A percentile compares a stretch with the other conserved stretches of the same genome.
Conservation (phyloP, 2,888 invertebrate species). For the Eremobia ochroleuca region DNA sequence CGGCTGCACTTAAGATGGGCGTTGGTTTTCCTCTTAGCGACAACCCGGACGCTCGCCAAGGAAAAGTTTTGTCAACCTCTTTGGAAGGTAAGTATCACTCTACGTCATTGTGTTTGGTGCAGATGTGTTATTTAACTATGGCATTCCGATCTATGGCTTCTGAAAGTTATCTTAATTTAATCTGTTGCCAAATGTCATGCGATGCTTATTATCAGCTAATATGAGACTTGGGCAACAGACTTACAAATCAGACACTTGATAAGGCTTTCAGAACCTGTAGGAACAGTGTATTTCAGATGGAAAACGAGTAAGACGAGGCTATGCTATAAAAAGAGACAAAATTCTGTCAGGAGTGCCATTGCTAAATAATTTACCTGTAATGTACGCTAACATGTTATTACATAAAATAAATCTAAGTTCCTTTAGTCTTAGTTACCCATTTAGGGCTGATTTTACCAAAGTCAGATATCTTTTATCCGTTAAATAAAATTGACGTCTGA, state of each 20-base stretch:
- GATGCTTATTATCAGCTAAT: not conserved
- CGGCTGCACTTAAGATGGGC: conserved; percentile 96
- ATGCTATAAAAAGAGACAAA: not conserved
- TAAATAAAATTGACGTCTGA: too few species aligned
- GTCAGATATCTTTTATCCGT: too few species aligned
- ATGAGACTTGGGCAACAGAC: too few species aligned
- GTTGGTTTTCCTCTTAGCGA: conserved; percentile 95
- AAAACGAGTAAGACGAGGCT: too few species aligned
- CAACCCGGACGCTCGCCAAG: conserved; percentile 93
- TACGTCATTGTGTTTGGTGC: conserved; percentile 30
- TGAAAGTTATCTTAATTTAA: not conserved
- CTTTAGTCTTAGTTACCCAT: not conserved
- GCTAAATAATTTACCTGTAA: conserved; percentile 16
- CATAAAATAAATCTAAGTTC: not conserved
- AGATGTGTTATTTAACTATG: conserved; percentile 29
- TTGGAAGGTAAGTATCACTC: conserved; percentile 87
- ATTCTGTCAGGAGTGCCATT: conserved; percentile 1
- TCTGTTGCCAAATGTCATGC: not conserved
- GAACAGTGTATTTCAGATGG: not conserved
- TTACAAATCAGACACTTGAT: not conserved
- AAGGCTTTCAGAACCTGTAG: not conserved
- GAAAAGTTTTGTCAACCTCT: conserved; percentile 92
- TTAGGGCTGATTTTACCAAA: too few species aligned
- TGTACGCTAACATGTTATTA: not conserved
- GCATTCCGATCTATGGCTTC: not conserved